Evolutionary conservation across 2,113 vertebrate genomes (phyloP), one percentile per base, ranked within the genome.

Genomic region (Podilymbus podiceps): DNA sequence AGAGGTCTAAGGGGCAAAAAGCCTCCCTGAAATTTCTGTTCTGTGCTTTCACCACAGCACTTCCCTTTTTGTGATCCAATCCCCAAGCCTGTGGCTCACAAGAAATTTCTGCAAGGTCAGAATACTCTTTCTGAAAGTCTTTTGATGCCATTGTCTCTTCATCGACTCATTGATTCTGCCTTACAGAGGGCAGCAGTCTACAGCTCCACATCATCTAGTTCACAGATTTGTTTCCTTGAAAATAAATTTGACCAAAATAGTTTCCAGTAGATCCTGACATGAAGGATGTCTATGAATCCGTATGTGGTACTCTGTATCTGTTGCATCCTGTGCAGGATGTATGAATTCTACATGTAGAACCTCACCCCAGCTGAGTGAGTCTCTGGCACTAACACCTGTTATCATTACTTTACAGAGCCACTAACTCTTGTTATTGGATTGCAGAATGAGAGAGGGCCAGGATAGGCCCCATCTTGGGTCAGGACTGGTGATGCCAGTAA

Each of bases 341-440:
- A 19, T 33, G 64, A 66, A 73, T 95, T 94, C 68, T 85, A 84
- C 53, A 90, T 76, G 53, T 33, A 77, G 67, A 60, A 89, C 84
- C 68, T 78, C 52, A 84, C 88, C 83, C 87, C 96, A 92, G 56
- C 75, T 88, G 88, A 93, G 84, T 93, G 95, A 84, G 49, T 95
- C 85, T 95, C 90, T 94, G 89, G 77, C 87, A 92, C 85, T 66
- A 71, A 96, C 69, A 74, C 40, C 19, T 15, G 3, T 88, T 30
- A 42, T 6, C 47, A 55, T 82, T 80, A 68, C 58, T 62, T 44
- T 60, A 59, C 77, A 89, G 46, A 88, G 72, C 67, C 93, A 85
- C 27, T 94, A 91, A 91, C 35, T 87, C 90, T 95, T 89, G 42
- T 12, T 71, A 66, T 85, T 73, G 28, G 68, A 49, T 73, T 85